Evolutionary conservation across 1,140 invertebrate genomes (phyloP).

Genomic region (Papilio dardanus): DNA sequence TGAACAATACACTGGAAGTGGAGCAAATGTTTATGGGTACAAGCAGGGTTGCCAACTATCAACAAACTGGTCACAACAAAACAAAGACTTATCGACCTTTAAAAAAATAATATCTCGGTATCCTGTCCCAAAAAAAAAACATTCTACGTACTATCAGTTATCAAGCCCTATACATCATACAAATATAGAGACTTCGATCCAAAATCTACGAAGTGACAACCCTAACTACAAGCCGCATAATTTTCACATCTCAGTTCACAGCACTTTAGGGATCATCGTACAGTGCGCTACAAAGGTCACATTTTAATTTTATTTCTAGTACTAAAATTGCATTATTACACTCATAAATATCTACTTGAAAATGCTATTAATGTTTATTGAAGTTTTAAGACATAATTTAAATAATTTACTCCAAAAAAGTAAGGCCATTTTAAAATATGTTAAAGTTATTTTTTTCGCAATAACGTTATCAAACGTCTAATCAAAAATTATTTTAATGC

Average conservation of each 20-base stretch:
- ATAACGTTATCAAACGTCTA: neutral
- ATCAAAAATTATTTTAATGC: neutral
- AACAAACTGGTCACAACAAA: neutral
- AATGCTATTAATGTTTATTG: neutral
- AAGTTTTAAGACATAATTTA: no score
- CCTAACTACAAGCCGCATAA: constrained; percentile 55
- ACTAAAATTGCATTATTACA: constrained; percentile 5
- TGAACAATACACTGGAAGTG: constrained; percentile 40
- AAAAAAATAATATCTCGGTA: neutral
- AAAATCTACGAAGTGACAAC: neutral
- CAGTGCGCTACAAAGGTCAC: constrained; percentile 27
- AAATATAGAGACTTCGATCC: neutral
- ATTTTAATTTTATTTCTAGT: constrained; percentile 33
- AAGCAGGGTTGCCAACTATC: neutral
- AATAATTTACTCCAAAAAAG: no score
- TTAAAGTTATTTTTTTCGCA: neutral
- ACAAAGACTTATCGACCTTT: neutral
- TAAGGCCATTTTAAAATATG: no score
- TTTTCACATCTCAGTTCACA: constrained; percentile 56
- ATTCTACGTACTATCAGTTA: neutral
- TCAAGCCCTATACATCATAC: neutral
- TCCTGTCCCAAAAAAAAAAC: neutral
- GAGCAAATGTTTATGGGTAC: constrained; percentile 48
- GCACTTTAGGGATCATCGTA: constrained; percentile 41
- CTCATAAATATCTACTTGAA: neutral